Evolutionary conservation across 2,888 invertebrate species (phyloP).

Genomic region (Disparrhopalites patrizii): DNA sequence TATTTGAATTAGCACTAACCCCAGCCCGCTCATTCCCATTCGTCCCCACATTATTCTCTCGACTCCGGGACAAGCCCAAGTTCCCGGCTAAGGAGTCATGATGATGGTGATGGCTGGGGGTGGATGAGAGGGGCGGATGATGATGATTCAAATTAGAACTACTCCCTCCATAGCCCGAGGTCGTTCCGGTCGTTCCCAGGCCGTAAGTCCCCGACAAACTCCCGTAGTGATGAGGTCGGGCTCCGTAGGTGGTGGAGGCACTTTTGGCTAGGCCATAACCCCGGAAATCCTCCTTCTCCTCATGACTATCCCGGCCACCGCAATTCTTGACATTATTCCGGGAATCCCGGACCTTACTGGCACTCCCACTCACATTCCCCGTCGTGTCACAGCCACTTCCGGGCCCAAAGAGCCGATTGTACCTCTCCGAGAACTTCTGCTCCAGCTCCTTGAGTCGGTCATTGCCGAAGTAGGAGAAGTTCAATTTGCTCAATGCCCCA

Average conservation of each 20-base stretch:
- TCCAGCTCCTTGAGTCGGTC: conserved; percentile 47
- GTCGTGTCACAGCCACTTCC: conserved; percentile 31
- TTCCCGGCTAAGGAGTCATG: neutral
- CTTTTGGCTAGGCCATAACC: conserved; percentile 47
- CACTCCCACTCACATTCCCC: neutral
- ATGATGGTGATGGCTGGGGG: neutral
- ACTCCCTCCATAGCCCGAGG: conserved; percentile 30
- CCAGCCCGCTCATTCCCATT: neutral
- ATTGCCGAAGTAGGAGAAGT: conserved; percentile 48
- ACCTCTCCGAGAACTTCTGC: conserved; percentile 46
- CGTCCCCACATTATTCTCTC: too few species aligned
- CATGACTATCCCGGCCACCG: neutral
- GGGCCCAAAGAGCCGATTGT: conserved; percentile 46
- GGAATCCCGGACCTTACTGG: conserved; percentile 15
- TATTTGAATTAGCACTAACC: conserved; percentile 20
- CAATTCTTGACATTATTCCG: conserved; percentile 36
- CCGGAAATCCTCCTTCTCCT: conserved; percentile 35
- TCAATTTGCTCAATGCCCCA: conserved; percentile 15
- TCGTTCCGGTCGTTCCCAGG: conserved; percentile 22
- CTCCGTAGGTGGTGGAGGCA: conserved; percentile 45
- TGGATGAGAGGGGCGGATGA: neutral
- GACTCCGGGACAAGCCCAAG: neutral
- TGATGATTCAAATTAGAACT: too few species aligned
- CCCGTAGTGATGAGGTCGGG: conserved; percentile 23
- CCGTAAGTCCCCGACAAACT: conserved; percentile 25